These are phyloP conservation scores for Atethmia centrago DNA, from an alignment of 2,888 invertebrate species.

Conservation along the genomic window DNA sequence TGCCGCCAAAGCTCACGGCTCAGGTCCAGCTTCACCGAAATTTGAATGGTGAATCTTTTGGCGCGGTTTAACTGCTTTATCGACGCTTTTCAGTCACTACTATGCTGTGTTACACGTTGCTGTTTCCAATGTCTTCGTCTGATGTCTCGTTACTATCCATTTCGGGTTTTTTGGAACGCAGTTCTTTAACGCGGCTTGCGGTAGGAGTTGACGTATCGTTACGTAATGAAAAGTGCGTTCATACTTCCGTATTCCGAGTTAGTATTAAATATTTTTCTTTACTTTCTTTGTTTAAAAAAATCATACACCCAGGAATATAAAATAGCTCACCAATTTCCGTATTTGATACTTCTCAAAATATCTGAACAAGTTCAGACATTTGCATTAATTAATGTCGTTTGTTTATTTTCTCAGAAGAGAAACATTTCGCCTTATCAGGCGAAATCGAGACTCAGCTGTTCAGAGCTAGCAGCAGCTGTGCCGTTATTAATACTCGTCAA, in stretches of 20 bases:
- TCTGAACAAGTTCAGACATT: conserved; percentile 37
- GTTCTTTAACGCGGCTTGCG: no score
- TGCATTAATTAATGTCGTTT: conserved; percentile 40
- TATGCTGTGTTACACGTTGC: no score
- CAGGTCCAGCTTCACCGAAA: no score
- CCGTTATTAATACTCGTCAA: conserved; percentile 50
- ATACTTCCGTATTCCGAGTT: background rate
- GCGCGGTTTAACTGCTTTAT: no score
- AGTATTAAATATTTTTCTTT: background rate
- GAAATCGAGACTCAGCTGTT: conserved; percentile 31
- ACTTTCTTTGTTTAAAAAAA: background rate
- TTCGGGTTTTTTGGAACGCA: no score
- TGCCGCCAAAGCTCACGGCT: no score
- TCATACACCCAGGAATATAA: background rate
- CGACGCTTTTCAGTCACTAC: no score
- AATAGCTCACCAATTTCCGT: background rate
- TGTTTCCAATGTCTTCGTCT: no score
- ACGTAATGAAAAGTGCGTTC: no score
- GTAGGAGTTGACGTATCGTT: no score
- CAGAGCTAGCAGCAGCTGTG: conserved; percentile 48
- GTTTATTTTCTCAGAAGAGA: conserved; percentile 43
- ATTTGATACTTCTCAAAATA: background rate
- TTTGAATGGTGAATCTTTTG: no score
- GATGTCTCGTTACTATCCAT: no score
- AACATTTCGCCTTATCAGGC: conserved; percentile 12